Base-by-base conservation (phyloP, 2,113 vertebrate genomes). In the Melanerpes formicivorus region DNA sequence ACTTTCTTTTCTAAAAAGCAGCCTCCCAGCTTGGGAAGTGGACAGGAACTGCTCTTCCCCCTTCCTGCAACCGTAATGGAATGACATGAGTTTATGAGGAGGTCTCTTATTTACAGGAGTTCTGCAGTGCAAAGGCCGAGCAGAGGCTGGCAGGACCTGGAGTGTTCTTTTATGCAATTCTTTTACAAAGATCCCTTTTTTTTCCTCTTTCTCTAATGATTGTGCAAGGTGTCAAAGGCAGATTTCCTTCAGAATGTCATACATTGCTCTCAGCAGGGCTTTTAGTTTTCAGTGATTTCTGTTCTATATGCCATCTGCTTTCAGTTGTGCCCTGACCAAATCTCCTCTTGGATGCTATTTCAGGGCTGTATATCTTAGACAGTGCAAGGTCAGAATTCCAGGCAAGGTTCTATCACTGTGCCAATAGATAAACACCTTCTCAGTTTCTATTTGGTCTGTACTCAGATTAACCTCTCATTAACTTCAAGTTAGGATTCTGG, bases 231-330 rank as follows among this genome's bases (percentile, higher is more conserved):
- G 87, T 91, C 65, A 86, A 93, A 94, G 59, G 73, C 85, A 91
- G 84, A 81, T 91, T 96, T 93, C 46, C 93, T 88, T 91, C 76
- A 59, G 40, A 93, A 95, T 85, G 58, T 77, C 58, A 64, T 82
- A 29, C 73, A 95, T 90, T 0, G 5, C 65, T 92, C 82, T 95
- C 94, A 93, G 82, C 85, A 90, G 91, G 91, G 34, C 69, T 78
- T 95, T 93, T 81, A 72, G 50, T 84, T 93, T 93, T 73, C 93
- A 84, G 0, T 79, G 82, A 84, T 83, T 92, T 88, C 70, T 91
- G 66, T 88, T 96, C 84, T 81, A 93, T 90, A 79, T 79, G 66
- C 85, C 93, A 93, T 95, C 91, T 96, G 94, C 87, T 94, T 96
- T 90, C 91, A 73, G 70, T 60, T 93, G 62, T 56, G 44, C 56